These are phyloP conservation scores for Lepus oiostolus DNA, from an alignment of 2,797 vertebrate genomes.

Conservation along the genomic window DNA sequence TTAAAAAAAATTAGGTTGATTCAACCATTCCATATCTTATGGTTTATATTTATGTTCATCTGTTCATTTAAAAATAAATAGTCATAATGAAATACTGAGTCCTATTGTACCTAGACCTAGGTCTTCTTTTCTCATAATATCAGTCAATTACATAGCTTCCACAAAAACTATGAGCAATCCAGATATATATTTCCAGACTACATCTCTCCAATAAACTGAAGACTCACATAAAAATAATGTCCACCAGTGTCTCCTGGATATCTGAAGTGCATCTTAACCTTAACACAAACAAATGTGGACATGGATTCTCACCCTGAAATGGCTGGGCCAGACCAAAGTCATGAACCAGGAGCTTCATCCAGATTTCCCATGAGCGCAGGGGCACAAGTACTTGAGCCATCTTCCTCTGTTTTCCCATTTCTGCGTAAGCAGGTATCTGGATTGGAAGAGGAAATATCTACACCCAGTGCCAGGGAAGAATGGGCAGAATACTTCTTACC, in stretches of 20 bases:
- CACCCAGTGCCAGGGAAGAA: too few species aligned
- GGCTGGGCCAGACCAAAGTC: too few species aligned
- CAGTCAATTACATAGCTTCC: background rate
- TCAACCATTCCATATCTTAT: background rate
- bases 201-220: background rate
- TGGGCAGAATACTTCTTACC: background rate
- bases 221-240: background rate
- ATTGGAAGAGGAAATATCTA: too few species aligned
- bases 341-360: too few species aligned
- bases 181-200: background rate
- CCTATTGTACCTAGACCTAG: background rate
- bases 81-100: background rate
- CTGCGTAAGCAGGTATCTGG: too few species aligned
- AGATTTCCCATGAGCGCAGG: too few species aligned
- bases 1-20: background rate
- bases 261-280: conserved; percentile 12
- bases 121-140: background rate
- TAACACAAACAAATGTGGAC: background rate
- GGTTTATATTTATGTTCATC: background rate
- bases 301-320: background rate
- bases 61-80: background rate
- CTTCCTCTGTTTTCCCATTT: too few species aligned
- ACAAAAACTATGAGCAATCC: background rate
- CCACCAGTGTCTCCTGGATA: background rate
- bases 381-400: too few species aligned